Conservation (phyloP, 2,113 vertebrate genomes). For the Theristicus caerulescens region DNA sequence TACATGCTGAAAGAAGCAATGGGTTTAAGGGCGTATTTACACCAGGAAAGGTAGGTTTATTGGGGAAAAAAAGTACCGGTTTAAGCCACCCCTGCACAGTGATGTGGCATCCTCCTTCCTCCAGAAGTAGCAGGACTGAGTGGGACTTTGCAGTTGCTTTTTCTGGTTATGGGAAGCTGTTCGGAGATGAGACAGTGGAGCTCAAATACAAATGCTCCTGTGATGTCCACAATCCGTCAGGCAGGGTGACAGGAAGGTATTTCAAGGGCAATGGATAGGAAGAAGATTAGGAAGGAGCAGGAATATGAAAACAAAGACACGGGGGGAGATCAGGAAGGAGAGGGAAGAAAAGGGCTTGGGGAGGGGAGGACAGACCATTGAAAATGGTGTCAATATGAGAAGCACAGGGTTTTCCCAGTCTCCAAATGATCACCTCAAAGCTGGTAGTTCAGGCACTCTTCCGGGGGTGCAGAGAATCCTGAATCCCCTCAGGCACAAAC, state of each 20-base stretch:
- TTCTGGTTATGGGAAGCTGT: not conserved
- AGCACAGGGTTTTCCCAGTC: not conserved
- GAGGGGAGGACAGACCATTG: not conserved
- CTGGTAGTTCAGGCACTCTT: not conserved
- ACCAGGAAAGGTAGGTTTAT: not conserved
- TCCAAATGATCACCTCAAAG: not conserved
- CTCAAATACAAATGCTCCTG: not conserved
- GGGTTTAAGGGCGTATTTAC: not conserved
- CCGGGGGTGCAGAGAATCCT: not conserved
- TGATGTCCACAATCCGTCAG: not conserved
- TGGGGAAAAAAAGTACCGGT: not conserved
- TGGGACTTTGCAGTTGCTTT: not conserved
- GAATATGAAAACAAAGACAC: not conserved
- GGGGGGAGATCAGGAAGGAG: not conserved
- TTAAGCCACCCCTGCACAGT: not conserved
- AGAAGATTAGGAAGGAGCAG: not conserved
- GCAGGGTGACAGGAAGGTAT: not conserved
- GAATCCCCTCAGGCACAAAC: not conserved
- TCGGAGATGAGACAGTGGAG: not conserved
- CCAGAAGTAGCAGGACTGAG: not conserved
- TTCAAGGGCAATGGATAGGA: not conserved
- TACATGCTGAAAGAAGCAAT: not conserved
- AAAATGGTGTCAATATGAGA: not conserved
- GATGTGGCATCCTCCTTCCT: not conserved
- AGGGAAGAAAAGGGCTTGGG: not conserved